Evolutionary conservation across 1,140 invertebrate genomes (phyloP).

Genomic region (Saxidomus purpurata): DNA sequence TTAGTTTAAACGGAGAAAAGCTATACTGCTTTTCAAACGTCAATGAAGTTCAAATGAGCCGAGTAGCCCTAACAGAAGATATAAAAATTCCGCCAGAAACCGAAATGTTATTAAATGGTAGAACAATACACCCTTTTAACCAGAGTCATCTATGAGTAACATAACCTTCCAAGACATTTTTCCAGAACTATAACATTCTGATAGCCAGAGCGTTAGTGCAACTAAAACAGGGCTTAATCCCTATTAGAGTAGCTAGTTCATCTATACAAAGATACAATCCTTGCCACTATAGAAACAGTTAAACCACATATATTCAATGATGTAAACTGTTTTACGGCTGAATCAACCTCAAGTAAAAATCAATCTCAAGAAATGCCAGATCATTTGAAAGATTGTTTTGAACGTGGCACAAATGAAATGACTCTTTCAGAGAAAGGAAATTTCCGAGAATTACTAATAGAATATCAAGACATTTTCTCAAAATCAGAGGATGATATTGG

Average conservation of each 20-base stretch:
- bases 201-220: neutral
- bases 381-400: neutral
- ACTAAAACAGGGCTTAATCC: neutral
- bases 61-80: neutral
- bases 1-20: neutral
- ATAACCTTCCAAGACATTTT: neutral
- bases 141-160: neutral
- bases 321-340: neutral
- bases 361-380: neutral
- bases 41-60: neutral
- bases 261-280: slow-evolving; percentile 10
- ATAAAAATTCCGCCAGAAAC: slow-evolving; percentile 25
- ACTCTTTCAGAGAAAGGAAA: neutral
- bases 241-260: neutral
- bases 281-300: neutral
- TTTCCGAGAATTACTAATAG: neutral
- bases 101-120: slow-evolving; percentile 7
- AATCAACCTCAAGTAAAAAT: neutral
- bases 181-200: neutral
- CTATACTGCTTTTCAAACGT: slow-evolving; percentile 19
- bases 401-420: neutral
- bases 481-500: slow-evolving; percentile 27
- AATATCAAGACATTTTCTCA: slow-evolving; percentile 33
- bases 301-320: too few relatives aligned
- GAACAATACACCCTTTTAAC: slow-evolving; percentile 23